Percentiles rank a stretch among this genome's conserved stretches.
Evolutionary conservation across 2,888 invertebrate genomes (phyloP).

Genomic region (Drosophila birchii): DNA sequence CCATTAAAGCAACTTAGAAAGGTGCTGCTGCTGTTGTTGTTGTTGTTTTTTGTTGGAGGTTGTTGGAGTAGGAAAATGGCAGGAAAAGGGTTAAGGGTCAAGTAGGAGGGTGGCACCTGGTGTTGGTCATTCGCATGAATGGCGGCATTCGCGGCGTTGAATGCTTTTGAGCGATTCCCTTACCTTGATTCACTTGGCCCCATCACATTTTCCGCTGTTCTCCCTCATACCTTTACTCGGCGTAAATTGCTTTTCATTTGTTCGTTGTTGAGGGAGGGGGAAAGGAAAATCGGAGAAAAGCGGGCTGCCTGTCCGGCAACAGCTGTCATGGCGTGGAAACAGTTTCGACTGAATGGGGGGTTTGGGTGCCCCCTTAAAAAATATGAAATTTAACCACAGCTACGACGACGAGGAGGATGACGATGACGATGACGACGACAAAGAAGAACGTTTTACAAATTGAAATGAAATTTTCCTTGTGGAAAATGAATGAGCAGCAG

Average conservation of each 20-base stretch:
- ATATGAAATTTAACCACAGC: conserved; percentile 63
- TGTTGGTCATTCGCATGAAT: conserved; percentile 50
- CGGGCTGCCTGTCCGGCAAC: conserved; percentile 52
- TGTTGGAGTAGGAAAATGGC: background rate
- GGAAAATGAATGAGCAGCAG: conserved; percentile 56
- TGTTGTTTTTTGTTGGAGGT: background rate
- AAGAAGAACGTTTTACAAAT: conserved; percentile 69
- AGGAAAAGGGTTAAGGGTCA: conserved; percentile 18
- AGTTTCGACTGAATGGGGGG: conserved; percentile 33
- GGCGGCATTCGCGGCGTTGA: conserved; percentile 42
- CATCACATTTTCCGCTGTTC: conserved; percentile 15
- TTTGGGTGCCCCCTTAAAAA: conserved; percentile 29
- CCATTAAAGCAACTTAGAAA: conserved; percentile 74
- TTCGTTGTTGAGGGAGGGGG: conserved; percentile 39
- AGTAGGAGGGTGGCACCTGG: conserved; percentile 15
- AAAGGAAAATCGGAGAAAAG: background rate
- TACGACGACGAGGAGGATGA: conserved; percentile 16
- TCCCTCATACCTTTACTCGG: conserved; percentile 42
- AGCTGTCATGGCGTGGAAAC: conserved; percentile 62
- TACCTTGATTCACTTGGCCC: conserved; percentile 58
- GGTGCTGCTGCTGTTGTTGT: background rate
- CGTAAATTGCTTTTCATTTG: conserved; percentile 76
- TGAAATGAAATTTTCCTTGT: conserved; percentile 66
- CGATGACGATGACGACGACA: conserved; percentile 30
- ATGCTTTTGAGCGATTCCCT: conserved; percentile 57